Conservation (phyloP, 2,113 vertebrate genomes). For the Pteruthius melanotis region DNA sequence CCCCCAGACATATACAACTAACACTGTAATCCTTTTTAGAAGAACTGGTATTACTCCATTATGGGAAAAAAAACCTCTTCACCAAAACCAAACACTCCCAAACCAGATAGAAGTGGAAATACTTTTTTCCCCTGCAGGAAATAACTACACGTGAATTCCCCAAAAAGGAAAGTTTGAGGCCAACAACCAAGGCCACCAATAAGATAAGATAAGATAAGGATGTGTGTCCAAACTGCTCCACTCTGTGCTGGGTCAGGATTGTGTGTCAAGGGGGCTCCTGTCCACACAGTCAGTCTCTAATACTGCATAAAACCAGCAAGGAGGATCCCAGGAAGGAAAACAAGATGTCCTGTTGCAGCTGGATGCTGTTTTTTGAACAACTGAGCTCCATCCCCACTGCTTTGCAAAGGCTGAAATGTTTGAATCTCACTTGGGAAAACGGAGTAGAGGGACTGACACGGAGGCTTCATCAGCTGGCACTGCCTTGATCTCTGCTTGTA, state of each 20-base stretch:
- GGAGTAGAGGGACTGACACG: background rate
- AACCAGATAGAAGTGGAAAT: background rate
- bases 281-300: background rate
- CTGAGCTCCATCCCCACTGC: background rate
- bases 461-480: background rate
- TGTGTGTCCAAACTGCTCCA: background rate
- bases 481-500: background rate
- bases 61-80: background rate
- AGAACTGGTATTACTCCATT: background rate
- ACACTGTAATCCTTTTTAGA: background rate
- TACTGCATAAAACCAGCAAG: background rate
- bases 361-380: background rate
- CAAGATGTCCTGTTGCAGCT: background rate
- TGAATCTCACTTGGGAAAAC: background rate
- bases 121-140: background rate
- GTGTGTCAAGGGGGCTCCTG: background rate
- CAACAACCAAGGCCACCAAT: background rate
- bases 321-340: background rate
- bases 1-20: background rate
- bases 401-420: background rate
- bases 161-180: background rate
- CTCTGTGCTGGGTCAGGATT: background rate
- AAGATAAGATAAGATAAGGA: background rate
- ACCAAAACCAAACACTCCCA: background rate
- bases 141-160: background rate